Conservation (phyloP, 2,888 invertebrate species). For the Malacosoma neustria region DNA sequence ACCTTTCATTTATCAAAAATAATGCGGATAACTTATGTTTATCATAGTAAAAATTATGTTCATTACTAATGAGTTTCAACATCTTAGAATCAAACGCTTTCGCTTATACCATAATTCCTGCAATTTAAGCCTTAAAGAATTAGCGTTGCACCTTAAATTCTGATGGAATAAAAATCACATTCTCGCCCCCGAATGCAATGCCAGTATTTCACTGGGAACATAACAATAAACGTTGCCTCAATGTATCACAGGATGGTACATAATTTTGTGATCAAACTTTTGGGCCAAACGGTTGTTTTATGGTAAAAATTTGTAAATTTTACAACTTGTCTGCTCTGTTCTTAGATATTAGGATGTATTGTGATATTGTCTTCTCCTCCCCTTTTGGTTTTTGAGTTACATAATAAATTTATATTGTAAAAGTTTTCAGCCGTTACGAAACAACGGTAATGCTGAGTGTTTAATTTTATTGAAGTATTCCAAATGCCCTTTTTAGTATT, state of each 20-base stretch:
- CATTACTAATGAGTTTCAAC: too few relatives aligned
- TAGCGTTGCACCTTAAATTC: conserved; percentile 31
- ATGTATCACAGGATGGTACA: conserved; percentile 28
- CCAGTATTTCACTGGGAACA: conserved; percentile 11
- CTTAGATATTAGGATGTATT: background rate
- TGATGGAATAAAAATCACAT: conserved; percentile 53
- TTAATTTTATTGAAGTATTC: conserved; percentile 11
- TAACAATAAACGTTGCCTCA: conserved; percentile 33
- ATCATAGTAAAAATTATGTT: too few relatives aligned
- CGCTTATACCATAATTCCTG: background rate
- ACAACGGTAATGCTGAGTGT: conserved; percentile 7
- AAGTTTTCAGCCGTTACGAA: background rate
- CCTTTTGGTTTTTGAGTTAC: background rate
- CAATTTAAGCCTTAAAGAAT: conserved; percentile 18
- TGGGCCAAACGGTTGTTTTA: conserved; percentile 26
- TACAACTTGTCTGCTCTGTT: conserved; percentile 15
- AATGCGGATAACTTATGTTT: too few relatives aligned
- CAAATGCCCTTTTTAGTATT: too few relatives aligned
- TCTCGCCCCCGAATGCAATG: conserved; percentile 21
- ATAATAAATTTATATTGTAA: conserved; percentile 1
- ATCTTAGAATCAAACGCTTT: background rate
- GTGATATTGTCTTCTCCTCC: background rate
- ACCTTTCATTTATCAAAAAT: too few relatives aligned
- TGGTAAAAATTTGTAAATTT: conserved; percentile 48
- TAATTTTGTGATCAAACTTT: conserved; percentile 27